phyloP scores from a whole-genome alignment of 2,797 vertebrate species.

The Mus caroli region DNA sequence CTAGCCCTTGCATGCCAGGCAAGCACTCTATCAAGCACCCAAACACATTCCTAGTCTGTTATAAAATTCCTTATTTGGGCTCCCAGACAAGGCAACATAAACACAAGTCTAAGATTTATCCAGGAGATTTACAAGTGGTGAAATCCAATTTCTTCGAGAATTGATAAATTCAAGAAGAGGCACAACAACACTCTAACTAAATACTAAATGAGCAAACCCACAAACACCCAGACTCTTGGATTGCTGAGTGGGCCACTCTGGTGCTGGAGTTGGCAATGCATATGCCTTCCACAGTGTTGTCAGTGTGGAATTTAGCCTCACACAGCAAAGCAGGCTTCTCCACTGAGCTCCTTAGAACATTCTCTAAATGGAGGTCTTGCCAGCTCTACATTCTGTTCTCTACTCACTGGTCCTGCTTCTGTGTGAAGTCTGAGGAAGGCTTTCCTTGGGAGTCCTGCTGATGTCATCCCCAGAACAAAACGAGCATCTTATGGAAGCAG shows the following conservation, averaged over 20 bases:
- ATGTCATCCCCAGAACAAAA: rapidly evolving
- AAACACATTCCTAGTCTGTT: not conserved
- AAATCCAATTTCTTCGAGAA: conserved; percentile 13
- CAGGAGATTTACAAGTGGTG: not conserved
- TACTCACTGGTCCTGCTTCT: not conserved
- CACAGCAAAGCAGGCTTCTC: not conserved
- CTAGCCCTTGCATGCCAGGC: not conserved
- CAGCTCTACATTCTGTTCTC: not conserved
- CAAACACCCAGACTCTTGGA: not conserved
- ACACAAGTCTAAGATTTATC: not conserved
- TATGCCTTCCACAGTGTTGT: not conserved
- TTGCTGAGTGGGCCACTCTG: not conserved
- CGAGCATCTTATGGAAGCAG: too few species aligned
- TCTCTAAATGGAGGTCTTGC: not conserved
- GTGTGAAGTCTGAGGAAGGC: not conserved
- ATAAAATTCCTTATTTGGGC: not conserved
- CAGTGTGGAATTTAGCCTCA: not conserved
- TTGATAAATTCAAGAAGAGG: not conserved
- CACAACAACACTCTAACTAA: not conserved
- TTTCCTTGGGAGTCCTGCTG: not conserved
- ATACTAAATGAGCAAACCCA: not conserved
- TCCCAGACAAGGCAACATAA: not conserved
- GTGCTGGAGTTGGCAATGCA: rapidly evolving
- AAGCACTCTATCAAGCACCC: not conserved
- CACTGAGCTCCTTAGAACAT: not conserved